A percentile compares a stretch with the other conserved stretches of the same genome.
Evolutionary conservation across 1,140 invertebrate species (phyloP).

Genomic region (Spodoptera frugiperda): DNA sequence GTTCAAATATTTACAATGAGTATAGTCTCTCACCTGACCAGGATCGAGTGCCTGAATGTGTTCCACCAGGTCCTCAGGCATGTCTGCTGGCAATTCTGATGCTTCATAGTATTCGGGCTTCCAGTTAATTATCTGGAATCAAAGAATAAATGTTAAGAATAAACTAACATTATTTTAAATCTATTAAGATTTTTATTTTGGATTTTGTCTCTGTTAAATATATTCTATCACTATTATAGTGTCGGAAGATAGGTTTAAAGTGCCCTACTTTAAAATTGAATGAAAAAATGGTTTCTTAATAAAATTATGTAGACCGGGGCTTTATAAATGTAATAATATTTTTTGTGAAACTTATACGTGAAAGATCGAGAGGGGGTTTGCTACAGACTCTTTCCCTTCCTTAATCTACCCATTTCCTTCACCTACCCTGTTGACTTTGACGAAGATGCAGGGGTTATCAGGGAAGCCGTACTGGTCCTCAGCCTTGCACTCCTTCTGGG

Average conservation of each 20-base stretch:
- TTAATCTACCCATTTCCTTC: not conserved
- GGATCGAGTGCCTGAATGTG: slow-evolving; percentile 80
- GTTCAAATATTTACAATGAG: too few species aligned
- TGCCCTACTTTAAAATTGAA: too few species aligned
- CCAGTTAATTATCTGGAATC: slow-evolving; percentile 89
- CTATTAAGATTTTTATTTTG: not conserved
- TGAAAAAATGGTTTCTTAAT: too few species aligned
- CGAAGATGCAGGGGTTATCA: slow-evolving; percentile 70
- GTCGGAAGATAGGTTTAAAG: too few species aligned
- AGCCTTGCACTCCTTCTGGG: slow-evolving; percentile 58
- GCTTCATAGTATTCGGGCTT: slow-evolving; percentile 89
- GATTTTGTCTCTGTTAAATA: too few species aligned
- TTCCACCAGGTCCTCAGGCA: slow-evolving; percentile 88
- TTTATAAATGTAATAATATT: too few species aligned
- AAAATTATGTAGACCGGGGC: too few species aligned
- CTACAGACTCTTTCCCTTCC: too few species aligned
- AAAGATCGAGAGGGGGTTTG: too few species aligned
- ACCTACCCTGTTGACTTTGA: slow-evolving; percentile 76
- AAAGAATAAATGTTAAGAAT: too few species aligned
- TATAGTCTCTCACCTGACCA: slow-evolving; percentile 1
- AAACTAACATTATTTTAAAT: not conserved
- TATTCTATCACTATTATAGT: too few species aligned
- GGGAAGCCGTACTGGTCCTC: slow-evolving; percentile 73
- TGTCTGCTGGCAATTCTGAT: slow-evolving; percentile 87
- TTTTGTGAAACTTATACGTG: too few species aligned